Evolutionary conservation across 1,140 invertebrate species (phyloP), one percentile per base, ranked within the genome.

Genomic region (Galendromus occidentalis): DNA sequence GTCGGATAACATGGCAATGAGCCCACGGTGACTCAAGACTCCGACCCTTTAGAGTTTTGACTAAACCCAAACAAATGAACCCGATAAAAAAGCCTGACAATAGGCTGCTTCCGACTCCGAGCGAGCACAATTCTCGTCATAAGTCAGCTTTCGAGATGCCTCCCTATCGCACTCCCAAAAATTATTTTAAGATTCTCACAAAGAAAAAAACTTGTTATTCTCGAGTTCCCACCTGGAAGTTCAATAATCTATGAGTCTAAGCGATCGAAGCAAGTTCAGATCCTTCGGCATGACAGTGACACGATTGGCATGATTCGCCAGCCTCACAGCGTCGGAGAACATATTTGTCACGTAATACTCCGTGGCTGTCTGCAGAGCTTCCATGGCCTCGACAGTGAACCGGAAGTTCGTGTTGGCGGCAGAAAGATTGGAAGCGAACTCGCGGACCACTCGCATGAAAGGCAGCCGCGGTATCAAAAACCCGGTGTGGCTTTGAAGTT

Each of bases 271-370:
- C 14, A 59, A 22, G 6, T 59, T 22, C 2, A 59, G 51, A 9
- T 59, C 51, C 25, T 22, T 59, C 1, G 51, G 51, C 51, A 59
- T 59, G 12, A 59, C 51, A 6, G 51, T 59, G n/a, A 59, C 51
- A 14, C 51, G 51, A 33, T 59, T 14, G 12, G 51, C 51, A 25
- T 59, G 51, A 5, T 25, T 33, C 33, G 51, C 51, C 14, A 59
- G 14, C 14, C 14, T 14, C 25, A 17, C 33, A 29, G 51, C 51
- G 22, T 59, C 51, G 14, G 25, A 2, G 51, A 59, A 59, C 12
- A 59, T 6, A 17, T 14, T 14, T 22, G 51, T 59, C 22, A 59
- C n/a, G 33, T 59, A 59, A 33, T 59, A 59, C 9, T 59, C 51
- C 17, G 51, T 59, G 17, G 33, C 33, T 14, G 51, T 59, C 20